Base-by-base conservation (phyloP, 2,888 invertebrate species). In the Eupelmus urozonus region DNA sequence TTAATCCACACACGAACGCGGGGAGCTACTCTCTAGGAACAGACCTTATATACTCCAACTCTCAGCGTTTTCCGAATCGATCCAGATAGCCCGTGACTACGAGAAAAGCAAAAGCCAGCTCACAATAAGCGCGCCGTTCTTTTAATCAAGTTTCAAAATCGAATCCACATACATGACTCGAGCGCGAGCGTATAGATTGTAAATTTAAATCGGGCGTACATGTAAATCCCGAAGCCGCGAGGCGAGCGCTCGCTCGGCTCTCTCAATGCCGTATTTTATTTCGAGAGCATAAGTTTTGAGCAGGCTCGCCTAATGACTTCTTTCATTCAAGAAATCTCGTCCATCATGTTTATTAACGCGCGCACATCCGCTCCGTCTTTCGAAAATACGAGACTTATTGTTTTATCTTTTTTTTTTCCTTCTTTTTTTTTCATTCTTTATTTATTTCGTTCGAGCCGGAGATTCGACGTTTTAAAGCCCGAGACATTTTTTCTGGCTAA, bases 401-500 rank as follows among this genome's bases (percentile, higher is more conserved):
- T 62, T n/a, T 23, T 1, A 18, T 42, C 1, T 40, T 27, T 27
- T 27, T 27, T 27, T 27, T 49, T 49, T 1, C 11, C 1, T 34
- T 34, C 34, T 34, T 9, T 34, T 34, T 34, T 9, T 34, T 34
- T 34, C 9, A 34, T 5, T 3, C 34, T 2, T 23, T 20, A 20
- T 20, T 11, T 20, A 20, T n/a, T 49, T 40, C 16, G 13, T 45
- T 13, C 13, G 45, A 45, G 16, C 2, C 2, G 16, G 16, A 45
- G 13, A 45, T 45, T 16, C 16, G 13, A 7, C 45, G 13, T 45
- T 45, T 45, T 45, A 7, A 45, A 9, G 16, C 45, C 3, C 53
- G 53, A 53, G 53, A 7, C n/a, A 53, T 53, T 53, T 53, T 53
- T 23, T 66, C 65, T 27, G 51, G 27, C 34, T 66, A 53, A 66